Base-by-base conservation (phyloP, 2,888 invertebrate species). In the Ichneumoninae sp. region DNA sequence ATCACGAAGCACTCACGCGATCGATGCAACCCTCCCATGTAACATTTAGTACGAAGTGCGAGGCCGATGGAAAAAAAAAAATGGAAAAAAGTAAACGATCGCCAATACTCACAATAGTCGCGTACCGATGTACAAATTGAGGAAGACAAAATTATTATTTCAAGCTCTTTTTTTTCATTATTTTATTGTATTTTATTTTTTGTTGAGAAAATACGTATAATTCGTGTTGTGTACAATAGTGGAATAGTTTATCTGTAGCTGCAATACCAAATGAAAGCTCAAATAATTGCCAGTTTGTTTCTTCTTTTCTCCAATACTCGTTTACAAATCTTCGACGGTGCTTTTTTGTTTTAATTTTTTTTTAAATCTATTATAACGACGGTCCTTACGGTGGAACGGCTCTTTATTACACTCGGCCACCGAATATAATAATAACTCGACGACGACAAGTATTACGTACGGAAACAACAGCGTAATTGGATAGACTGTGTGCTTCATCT, bases 151-250 rank as follows among this genome's bases (percentile, higher is more conserved):
- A 22, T 40, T 5, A 50, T 33, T 40, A 54, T 8, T 8, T 8
- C 60, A 54, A 52, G 83, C 88, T 26, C 26, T 40, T 54, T 33
- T 50, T 52, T 33, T 73, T 22, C 10, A 19, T 68, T 40, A 26
- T 50, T 50, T 19, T 50, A 36, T 68, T 68, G 44, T 68, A 22
- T 68, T 68, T 50, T 88, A 83, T 85, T 88, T 89, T 91, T 88
- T 88, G 81, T 89, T 92, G 91, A 92, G 91, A 92, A 92, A 92
- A 92, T 92, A 92, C 91, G 89, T 91, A 90, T 89, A 91, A 90
- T 91, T 89, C 86, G 85, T 87, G 83, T 86, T 66, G 83, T 83
- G 83, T 85, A 81, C 81, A 85, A 86, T 85, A 80, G 50, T 78
- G 50, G 80, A 71, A 63, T 83, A 69, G 87, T 87, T 85, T 86